A percentile compares a stretch with the other conserved stretches of the same genome.
Conservation (phyloP, 2,888 invertebrate species). For the Liodrosophila aerea region DNA sequence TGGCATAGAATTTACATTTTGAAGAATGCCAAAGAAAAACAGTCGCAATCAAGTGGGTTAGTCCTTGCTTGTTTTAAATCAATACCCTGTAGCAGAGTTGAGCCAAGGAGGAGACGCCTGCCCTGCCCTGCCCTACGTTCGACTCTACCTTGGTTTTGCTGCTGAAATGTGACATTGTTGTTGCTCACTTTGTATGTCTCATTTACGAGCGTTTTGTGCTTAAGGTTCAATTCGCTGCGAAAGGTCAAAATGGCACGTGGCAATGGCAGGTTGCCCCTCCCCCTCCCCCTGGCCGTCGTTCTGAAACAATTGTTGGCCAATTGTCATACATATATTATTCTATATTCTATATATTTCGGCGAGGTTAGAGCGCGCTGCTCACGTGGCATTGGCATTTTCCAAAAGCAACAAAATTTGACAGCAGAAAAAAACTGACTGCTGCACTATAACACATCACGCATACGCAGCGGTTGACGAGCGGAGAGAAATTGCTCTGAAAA, state of each 20-base stretch:
- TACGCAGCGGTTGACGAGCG: no score
- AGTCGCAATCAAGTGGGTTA: neutral
- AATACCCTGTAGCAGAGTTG: no score
- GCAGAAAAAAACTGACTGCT: neutral
- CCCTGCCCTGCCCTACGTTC: neutral
- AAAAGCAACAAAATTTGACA: no score
- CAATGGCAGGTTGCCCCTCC: constrained; percentile 27
- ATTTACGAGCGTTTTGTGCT: constrained; percentile 56
- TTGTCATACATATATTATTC: constrained; percentile 21
- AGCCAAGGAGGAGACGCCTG: no score
- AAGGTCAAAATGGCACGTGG: constrained; percentile 56
- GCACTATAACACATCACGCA: neutral
- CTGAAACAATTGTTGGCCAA: constrained; percentile 13
- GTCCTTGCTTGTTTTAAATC: constrained; percentile 1
- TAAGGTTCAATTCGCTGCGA: constrained; percentile 59
- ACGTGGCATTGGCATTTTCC: constrained; percentile 48
- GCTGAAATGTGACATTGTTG: constrained; percentile 57
- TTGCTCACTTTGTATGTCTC: constrained; percentile 59
- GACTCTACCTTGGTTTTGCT: constrained; percentile 26
- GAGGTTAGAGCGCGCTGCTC: constrained; percentile 35
- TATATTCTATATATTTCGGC: neutral
- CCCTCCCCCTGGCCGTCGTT: neutral
- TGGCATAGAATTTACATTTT: no score
- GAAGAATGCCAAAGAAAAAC: no score
- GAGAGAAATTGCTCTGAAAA: no score